Evolutionary conservation across 2,113 vertebrate species (phyloP).

Genomic region (Saccopteryx bilineata): DNA sequence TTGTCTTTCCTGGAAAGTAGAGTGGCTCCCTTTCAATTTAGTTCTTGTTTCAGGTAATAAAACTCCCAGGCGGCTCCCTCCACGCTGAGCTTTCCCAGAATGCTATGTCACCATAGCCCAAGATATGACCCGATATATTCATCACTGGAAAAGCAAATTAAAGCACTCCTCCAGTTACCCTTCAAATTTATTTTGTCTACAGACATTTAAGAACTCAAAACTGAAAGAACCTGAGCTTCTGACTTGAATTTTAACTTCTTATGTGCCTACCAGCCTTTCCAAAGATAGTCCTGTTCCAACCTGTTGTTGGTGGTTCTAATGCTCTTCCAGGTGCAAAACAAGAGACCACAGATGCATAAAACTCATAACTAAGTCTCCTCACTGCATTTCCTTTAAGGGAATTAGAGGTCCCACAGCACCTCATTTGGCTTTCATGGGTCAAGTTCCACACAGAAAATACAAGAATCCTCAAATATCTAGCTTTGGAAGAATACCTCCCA

Average conservation of each 20-base stretch:
- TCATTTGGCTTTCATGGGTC: background rate
- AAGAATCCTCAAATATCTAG: background rate
- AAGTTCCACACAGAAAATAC: background rate
- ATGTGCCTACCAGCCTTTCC: background rate
- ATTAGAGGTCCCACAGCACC: background rate
- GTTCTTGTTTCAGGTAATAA: background rate
- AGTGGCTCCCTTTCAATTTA: background rate
- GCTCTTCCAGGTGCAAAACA: background rate
- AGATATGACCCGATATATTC: background rate
- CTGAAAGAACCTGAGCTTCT: background rate
- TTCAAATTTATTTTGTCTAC: conserved; percentile 20
- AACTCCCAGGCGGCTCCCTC: background rate
- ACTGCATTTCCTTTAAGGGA: background rate
- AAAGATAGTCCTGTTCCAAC: background rate
- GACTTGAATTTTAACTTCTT: conserved; percentile 15
- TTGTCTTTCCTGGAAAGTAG: background rate
- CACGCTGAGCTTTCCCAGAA: background rate
- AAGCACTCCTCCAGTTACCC: background rate
- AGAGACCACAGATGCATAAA: background rate
- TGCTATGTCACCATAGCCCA: background rate
- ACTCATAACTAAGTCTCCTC: background rate
- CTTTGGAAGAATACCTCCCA: background rate
- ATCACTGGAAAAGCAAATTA: background rate
- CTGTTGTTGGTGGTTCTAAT: background rate
- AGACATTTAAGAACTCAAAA: background rate